A percentile compares a stretch with the other conserved stretches of the same genome.
Conservation (phyloP, 2,888 invertebrate genomes). For the Tanaodytes sp. region DNA sequence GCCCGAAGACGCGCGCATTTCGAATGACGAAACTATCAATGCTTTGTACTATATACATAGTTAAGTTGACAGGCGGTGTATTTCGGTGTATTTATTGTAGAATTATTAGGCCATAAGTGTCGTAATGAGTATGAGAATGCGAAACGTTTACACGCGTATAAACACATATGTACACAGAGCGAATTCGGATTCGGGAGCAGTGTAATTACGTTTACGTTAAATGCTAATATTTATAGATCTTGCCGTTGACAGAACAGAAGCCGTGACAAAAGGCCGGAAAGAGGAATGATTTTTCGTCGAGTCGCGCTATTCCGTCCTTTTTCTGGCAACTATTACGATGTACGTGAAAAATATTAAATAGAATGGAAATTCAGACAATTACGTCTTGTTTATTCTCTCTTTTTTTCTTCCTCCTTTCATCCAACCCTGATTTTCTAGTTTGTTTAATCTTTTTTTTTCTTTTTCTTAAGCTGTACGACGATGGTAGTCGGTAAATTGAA, state of each 20-base stretch:
- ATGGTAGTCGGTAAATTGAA: too few relatives aligned
- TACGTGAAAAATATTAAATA: conserved; percentile 55
- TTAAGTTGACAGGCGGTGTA: conserved; percentile 53
- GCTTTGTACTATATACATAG: conserved; percentile 55
- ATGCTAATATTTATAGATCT: conserved; percentile 51
- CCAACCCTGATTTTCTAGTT: conserved; percentile 9
- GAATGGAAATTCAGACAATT: conserved; percentile 45
- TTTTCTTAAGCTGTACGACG: too few relatives aligned
- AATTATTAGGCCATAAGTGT: conserved; percentile 51
- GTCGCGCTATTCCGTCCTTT: conserved; percentile 25
- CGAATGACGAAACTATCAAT: conserved; percentile 34
- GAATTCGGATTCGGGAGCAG: too few relatives aligned
- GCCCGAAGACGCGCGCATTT: conserved; percentile 42
- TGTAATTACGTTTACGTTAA: too few relatives aligned
- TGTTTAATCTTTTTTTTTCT: too few relatives aligned
- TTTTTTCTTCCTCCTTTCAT: conserved; percentile 21
- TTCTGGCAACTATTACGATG: conserved; percentile 51
- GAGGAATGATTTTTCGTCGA: conserved; percentile 15
- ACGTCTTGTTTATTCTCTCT: too few relatives aligned
- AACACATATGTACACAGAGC: conserved; percentile 27
- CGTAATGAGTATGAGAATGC: conserved; percentile 37
- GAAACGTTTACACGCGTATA: conserved; percentile 24
- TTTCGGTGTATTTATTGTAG: conserved; percentile 59
- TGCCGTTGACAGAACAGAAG: conserved; percentile 43
- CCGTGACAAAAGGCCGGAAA: conserved; percentile 22